These are phyloP conservation scores for Tonatia bakeri DNA, from an alignment of 2,113 vertebrate species.

Conservation along the genomic window DNA sequence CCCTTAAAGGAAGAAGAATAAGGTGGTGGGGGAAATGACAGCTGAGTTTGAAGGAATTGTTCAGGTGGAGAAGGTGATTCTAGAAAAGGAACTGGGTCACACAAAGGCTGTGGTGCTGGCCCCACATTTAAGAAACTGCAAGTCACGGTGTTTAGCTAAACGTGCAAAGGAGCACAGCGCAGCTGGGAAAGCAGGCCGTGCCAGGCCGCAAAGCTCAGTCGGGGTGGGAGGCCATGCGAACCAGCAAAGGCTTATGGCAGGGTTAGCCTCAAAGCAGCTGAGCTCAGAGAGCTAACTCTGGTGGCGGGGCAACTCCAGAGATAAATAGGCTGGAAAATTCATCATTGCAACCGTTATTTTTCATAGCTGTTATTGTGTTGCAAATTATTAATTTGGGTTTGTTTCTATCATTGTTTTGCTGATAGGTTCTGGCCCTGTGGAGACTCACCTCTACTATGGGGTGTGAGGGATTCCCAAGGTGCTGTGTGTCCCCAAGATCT, in stretches of 20 bases:
- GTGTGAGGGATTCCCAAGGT: neutral
- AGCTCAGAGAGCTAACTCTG: neutral
- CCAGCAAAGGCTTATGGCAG: neutral
- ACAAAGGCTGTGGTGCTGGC: neutral
- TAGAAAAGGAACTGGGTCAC: neutral
- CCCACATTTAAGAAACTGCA: neutral
- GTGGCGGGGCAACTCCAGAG: neutral
- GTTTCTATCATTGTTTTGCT: neutral
- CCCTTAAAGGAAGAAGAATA: neutral
- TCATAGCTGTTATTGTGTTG: neutral
- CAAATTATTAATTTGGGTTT: neutral
- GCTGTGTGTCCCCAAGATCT: neutral
- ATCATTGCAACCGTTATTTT: neutral
- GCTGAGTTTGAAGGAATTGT: neutral
- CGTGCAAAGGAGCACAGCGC: neutral
- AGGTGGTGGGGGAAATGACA: neutral
- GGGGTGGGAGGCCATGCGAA: neutral
- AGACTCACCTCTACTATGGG: neutral
- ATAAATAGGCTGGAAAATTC: neutral
- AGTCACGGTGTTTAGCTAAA: neutral
- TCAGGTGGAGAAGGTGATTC: neutral
- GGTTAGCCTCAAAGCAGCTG: neutral
- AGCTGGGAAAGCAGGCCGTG: neutral
- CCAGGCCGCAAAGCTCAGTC: neutral
- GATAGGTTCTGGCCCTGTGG: neutral